phyloP scores from a whole-genome alignment of 2,888 invertebrate genomes.

The Sphaerophoria taeniata region DNA sequence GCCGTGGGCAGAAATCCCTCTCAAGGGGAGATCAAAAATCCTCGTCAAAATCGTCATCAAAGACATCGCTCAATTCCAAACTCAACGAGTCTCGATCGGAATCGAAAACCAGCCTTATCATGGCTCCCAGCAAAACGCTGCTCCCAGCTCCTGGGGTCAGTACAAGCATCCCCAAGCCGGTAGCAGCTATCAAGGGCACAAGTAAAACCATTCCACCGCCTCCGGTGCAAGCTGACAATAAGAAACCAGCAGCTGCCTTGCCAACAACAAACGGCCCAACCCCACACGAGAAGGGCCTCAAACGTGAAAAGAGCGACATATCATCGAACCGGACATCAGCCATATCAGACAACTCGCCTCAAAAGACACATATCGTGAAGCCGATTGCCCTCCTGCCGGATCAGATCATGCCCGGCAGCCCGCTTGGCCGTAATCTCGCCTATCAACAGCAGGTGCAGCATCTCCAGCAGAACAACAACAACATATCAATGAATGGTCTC shows the following conservation, averaged over 20 bases:
- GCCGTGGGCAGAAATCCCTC: constrained; percentile 78
- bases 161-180: constrained; percentile 94
- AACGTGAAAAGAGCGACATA: constrained; percentile 84
- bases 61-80: constrained; percentile 80
- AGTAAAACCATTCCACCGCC: constrained; percentile 87
- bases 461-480: constrained; percentile 61
- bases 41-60: constrained; percentile 83
- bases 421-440: constrained; percentile 50
- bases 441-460: constrained; percentile 66
- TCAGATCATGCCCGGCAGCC: constrained; percentile 63
- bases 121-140: constrained; percentile 76
- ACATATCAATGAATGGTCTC: constrained; percentile 67
- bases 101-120: constrained; percentile 80
- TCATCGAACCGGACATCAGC: constrained; percentile 75
- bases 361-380: constrained; percentile 77
- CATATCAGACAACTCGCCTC: constrained; percentile 75
- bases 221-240: constrained; percentile 83
- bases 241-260: constrained; percentile 53
- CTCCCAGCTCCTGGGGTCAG: constrained; percentile 79
- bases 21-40: constrained; percentile 81
- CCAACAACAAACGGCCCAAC: constrained; percentile 69
- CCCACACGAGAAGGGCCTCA: constrained; percentile 76
- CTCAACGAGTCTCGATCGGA: constrained; percentile 76
- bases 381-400: constrained; percentile 75
- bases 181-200: constrained; percentile 95